Conservation (phyloP, 1,140 invertebrate species). For the Aphelenchoides fujianensis region DNA sequence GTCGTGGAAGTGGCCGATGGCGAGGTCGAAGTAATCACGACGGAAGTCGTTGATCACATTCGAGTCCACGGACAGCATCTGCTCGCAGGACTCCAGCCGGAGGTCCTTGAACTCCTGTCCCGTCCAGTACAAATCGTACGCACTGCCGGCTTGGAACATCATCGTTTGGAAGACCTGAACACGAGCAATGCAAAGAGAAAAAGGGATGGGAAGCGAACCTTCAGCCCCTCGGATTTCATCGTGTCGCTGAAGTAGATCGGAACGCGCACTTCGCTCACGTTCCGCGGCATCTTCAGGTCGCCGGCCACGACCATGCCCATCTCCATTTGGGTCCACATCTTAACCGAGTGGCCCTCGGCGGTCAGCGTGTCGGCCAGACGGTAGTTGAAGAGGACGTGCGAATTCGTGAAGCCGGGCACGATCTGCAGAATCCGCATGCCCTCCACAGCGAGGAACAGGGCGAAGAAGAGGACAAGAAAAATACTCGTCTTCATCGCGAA, state of each 20-base stretch:
- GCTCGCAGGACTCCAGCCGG: constrained; percentile 59
- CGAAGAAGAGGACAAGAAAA: no score
- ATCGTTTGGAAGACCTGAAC: constrained; percentile 62
- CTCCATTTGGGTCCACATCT: constrained; percentile 61
- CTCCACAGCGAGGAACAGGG: no score
- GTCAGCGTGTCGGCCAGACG: constrained; percentile 53
- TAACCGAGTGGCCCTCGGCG: constrained; percentile 55
- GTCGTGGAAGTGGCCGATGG: constrained; percentile 61
- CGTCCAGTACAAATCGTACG: constrained; percentile 61
- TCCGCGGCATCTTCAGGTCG: constrained; percentile 48
- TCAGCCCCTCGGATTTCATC: constrained; percentile 57
- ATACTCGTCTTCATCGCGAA: no score
- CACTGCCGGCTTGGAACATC: constrained; percentile 58
- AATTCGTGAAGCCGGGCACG: constrained; percentile 61
- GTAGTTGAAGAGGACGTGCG: constrained; percentile 61
- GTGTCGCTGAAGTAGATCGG: constrained; percentile 59
- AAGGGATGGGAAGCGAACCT: constrained; percentile 42
- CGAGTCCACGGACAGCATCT: constrained; percentile 48
- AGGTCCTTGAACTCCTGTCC: constrained; percentile 60
- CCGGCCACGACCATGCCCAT: constrained; percentile 61
- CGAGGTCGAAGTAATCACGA: constrained; percentile 54
- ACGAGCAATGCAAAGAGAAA: constrained; percentile 19
- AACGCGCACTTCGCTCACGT: constrained; percentile 51
- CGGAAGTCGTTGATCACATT: constrained; percentile 30
- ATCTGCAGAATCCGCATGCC: constrained; percentile 54